A percentile compares a stretch with the other conserved stretches of the same genome.
Evolutionary conservation across 1,140 invertebrate genomes (phyloP).

Genomic region (Zaprionus tsacasi): DNA sequence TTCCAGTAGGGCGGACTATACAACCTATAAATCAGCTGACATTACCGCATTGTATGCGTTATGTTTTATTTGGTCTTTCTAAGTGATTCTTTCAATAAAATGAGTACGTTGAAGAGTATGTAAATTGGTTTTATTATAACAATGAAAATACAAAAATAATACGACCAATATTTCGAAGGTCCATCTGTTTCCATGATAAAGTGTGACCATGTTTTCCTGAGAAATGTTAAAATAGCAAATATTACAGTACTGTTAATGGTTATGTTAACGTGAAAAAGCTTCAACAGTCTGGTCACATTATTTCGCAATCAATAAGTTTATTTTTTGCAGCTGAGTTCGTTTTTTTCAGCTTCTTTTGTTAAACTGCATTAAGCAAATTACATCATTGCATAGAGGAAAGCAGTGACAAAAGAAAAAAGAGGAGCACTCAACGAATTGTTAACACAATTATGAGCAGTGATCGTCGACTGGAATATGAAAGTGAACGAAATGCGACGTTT

Average conservation of each 20-base stretch:
- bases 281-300: constrained; percentile 22
- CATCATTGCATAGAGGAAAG: constrained; percentile 39
- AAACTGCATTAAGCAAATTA: constrained; percentile 42
- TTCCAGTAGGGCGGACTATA: constrained; percentile 88
- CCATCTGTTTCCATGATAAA: not conserved
- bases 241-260: not conserved
- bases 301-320: constrained; percentile 45
- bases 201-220: constrained; percentile 1
- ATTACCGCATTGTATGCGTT: constrained; percentile 42
- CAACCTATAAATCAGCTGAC: constrained; percentile 37
- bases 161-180: not conserved
- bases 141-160: not conserved
- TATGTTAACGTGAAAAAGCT: not conserved
- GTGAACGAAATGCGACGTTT: constrained; percentile 89
- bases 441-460: constrained; percentile 53
- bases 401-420: constrained; percentile 11
- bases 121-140: not conserved
- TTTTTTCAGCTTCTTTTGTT: constrained; percentile 26
- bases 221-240: not conserved
- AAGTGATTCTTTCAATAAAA: constrained; percentile 80
- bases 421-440: not conserved
- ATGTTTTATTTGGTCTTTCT: constrained; percentile 53
- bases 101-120: constrained; percentile 74
- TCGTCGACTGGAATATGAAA: constrained; percentile 84
- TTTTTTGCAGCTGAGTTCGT: constrained; percentile 33